Base-by-base conservation (phyloP, 2,113 vertebrate genomes). In the Pelecanus crispus region DNA sequence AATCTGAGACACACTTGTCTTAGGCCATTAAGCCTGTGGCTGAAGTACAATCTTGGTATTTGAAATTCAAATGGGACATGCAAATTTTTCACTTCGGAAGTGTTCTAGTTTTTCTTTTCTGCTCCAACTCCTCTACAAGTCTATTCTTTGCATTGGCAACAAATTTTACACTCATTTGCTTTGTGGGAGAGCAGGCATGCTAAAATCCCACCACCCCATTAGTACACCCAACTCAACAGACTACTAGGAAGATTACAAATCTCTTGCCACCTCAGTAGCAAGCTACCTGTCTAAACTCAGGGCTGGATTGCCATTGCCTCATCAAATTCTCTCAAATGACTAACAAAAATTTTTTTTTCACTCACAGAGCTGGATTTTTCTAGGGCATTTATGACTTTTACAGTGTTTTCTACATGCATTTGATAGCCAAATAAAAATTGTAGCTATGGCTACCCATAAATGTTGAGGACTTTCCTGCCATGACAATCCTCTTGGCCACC, bases 141-240 rank as follows among this genome's bases (percentile, higher is more conserved):
- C 61, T 73, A 11, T 34, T 78, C 59, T 59, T 66, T 19, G 19
- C 1, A 0, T 4, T 66, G 31, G 58, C 0, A 1, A 87, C 17
- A 42, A 42, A 74, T 59, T 59, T 71, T 42, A 32, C 50, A 22
- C 21, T 49, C 6, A 2, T 32, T 53, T 89, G 31, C 17, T 66
- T 49, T 36, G 11, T 32, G 20, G 19, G 62, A 71, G 13, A 66
- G 58, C 58, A 62, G 42, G 13, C 15, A 11, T n/a, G 42, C 14
- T 29, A 32, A 53, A 87, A 68, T 24, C 28, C 55, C 61, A 74
- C 36, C n/a, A 53, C 17, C 12, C n/a, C 53, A 17, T 38, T 26
- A 59, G 14, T 11, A 28, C n/a, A 78, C 8, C 20, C 22, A 65
- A 38, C 1, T 8, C 50, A 50, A 49, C 22, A 66, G 26, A 13